These are phyloP conservation scores for Ophion costatus DNA, from an alignment of 2,888 invertebrate species.

Conservation along the genomic window DNA sequence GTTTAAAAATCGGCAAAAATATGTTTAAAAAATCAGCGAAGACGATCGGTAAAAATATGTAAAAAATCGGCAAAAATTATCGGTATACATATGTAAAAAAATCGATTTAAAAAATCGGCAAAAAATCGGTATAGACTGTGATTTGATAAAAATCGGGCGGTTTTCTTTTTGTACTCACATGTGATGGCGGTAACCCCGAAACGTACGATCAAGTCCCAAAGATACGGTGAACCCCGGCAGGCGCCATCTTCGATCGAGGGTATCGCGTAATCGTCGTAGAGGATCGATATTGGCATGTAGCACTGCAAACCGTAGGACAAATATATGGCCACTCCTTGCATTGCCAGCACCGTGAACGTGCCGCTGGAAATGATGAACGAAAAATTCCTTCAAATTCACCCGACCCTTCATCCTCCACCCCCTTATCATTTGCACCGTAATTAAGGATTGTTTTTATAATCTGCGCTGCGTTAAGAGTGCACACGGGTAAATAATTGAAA, in stretches of 20 bases:
- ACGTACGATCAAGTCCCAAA: conserved; percentile 73
- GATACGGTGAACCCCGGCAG: conserved; percentile 63
- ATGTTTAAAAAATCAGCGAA: not conserved
- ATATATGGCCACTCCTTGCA: conserved; percentile 73
- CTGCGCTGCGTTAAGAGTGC: no score
- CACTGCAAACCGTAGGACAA: conserved; percentile 75
- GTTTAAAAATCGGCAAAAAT: not conserved
- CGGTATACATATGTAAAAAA: no score
- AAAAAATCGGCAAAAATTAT: no score
- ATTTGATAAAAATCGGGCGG: not conserved
- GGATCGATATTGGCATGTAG: conserved; percentile 73
- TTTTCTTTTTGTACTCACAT: conserved; percentile 61
- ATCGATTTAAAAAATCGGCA: no score
- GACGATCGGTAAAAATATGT: no score
- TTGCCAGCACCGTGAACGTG: conserved; percentile 66
- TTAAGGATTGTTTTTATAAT: no score
- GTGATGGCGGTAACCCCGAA: conserved; percentile 71
- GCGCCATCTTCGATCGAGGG: conserved; percentile 65
- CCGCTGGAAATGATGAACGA: conserved; percentile 46
- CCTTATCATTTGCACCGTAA: no score
- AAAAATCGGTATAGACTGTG: not conserved
- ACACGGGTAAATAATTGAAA: not conserved
- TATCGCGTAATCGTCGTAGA: conserved; percentile 67
- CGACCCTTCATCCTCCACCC: no score
- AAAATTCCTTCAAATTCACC: no score